Conservation (phyloP, 1,140 invertebrate genomes). For the Ganaspis sp. region DNA sequence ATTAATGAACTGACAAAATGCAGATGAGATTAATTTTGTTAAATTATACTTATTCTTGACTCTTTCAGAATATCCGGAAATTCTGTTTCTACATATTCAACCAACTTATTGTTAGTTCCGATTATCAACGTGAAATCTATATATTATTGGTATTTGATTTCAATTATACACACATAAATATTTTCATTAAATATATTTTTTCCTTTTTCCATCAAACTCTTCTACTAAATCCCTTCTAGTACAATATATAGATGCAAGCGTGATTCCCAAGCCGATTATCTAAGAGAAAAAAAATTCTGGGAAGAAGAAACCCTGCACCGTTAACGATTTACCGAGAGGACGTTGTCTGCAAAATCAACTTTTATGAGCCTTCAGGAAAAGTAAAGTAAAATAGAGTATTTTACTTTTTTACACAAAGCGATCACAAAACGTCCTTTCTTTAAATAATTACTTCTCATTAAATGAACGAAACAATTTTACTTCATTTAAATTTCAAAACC, state of each 20-base stretch:
- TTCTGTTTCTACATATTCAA: too few species aligned
- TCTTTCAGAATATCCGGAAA: too few species aligned
- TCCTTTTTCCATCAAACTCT: background rate
- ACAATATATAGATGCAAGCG: background rate
- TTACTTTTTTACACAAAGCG: background rate
- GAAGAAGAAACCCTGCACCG: background rate
- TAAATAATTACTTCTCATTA: too few species aligned
- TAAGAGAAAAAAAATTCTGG: background rate
- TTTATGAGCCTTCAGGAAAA: background rate
- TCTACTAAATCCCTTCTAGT: background rate
- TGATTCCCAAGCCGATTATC: background rate
- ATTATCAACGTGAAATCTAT: too few species aligned
- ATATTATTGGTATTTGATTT: background rate
- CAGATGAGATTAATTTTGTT: too few species aligned
- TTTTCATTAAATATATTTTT: background rate
- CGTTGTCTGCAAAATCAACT: conserved; percentile 14
- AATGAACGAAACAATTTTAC: too few species aligned
- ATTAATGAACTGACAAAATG: too few species aligned
- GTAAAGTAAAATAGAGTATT: background rate
- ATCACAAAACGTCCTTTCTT: background rate
- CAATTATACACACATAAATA: background rate
- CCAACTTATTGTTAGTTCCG: too few species aligned
- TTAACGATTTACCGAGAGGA: conserved; percentile 16
- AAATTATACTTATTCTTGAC: too few species aligned
- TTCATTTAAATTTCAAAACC: too few species aligned